phyloP scores from a whole-genome alignment of 1,140 invertebrate species.

The Drosophila malerkotliana region DNA sequence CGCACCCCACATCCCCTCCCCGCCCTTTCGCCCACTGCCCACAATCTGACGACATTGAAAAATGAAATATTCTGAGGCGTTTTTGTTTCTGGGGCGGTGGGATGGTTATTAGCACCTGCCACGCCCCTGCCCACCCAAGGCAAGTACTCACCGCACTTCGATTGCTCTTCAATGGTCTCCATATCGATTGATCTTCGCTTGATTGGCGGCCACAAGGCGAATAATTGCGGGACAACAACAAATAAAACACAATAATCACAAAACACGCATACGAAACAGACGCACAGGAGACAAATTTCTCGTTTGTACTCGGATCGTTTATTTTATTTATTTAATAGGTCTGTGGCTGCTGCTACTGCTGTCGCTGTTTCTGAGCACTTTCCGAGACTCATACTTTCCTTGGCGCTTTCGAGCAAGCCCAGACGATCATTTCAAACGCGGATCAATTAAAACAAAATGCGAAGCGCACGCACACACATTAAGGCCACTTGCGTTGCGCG shows the following conservation, averaged over 20 bases:
- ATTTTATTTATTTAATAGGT: conserved; percentile 42
- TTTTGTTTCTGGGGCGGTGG: background rate
- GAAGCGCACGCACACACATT: conserved; percentile 35
- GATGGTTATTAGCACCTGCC: conserved; percentile 37
- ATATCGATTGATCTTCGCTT: conserved; percentile 46
- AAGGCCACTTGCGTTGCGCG: conserved; percentile 36
- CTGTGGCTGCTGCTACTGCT: conserved; percentile 42
- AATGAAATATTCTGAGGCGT: conserved; percentile 37
- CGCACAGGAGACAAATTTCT: conserved; percentile 41
- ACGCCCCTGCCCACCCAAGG: background rate
- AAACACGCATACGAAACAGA: conserved; percentile 35
- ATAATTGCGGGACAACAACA: conserved; percentile 28
- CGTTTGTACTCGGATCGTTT: conserved; percentile 42
- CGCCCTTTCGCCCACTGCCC: background rate
- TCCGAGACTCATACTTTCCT: conserved; percentile 31
- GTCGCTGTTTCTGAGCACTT: conserved; percentile 30
- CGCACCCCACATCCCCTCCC: background rate
- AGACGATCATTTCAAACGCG: conserved; percentile 66
- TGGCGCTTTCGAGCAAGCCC: conserved; percentile 10
- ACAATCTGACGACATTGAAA: conserved; percentile 48
- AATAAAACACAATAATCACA: conserved; percentile 30
- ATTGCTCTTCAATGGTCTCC: conserved; percentile 79
- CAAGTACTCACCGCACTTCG: conserved; percentile 71
- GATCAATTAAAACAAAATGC: conserved; percentile 59
- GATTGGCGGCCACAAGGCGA: conserved; percentile 1